A percentile compares a stretch with the other conserved stretches of the same genome.
These are phyloP conservation scores for Neolamprologus brichardi DNA, from an alignment of 2,113 vertebrate genomes.

Conservation along the genomic window DNA sequence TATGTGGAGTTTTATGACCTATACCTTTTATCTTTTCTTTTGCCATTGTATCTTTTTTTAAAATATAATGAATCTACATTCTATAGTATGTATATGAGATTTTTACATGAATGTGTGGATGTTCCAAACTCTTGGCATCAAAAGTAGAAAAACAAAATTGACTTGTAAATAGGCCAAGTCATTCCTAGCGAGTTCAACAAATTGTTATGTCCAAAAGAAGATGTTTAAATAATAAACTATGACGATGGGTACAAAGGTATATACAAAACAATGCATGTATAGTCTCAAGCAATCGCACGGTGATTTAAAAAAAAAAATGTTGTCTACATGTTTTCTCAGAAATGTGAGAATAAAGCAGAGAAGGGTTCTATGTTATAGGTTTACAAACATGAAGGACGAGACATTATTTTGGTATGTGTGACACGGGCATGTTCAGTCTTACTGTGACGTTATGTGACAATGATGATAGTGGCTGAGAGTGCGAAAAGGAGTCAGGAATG, in stretches of 20 bases:
- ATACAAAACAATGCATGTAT: constrained; percentile 79
- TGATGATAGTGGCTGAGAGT: constrained; percentile 13
- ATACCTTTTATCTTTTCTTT: constrained; percentile 8
- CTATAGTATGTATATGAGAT: constrained; percentile 64
- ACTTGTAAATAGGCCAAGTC: constrained; percentile 73
- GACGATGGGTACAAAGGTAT: constrained; percentile 67
- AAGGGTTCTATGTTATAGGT: constrained; percentile 37
- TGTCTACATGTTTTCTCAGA: constrained; percentile 70
- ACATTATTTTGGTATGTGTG: constrained; percentile 69
- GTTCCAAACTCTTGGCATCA: constrained; percentile 70
- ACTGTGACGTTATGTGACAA: constrained; percentile 71
- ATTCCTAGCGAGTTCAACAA: constrained; percentile 66
- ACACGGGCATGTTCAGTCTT: constrained; percentile 79
- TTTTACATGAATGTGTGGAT: constrained; percentile 75
- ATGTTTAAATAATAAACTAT: constrained; percentile 66
- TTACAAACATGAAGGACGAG: constrained; percentile 44
- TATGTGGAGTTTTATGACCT: background rate
- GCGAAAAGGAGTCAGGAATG: constrained; percentile 20
- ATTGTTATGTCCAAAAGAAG: constrained; percentile 69
- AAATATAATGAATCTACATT: constrained; percentile 35
- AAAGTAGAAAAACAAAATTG: constrained; percentile 51
- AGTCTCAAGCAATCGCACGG: constrained; percentile 78
- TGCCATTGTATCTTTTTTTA: background rate
- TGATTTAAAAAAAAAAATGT: constrained; percentile 46
- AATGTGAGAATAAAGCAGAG: constrained; percentile 39